A percentile compares a stretch with the other conserved stretches of the same genome.
Evolutionary conservation across 1,140 invertebrate species (phyloP).

Genomic region (Drosophila lini): DNA sequence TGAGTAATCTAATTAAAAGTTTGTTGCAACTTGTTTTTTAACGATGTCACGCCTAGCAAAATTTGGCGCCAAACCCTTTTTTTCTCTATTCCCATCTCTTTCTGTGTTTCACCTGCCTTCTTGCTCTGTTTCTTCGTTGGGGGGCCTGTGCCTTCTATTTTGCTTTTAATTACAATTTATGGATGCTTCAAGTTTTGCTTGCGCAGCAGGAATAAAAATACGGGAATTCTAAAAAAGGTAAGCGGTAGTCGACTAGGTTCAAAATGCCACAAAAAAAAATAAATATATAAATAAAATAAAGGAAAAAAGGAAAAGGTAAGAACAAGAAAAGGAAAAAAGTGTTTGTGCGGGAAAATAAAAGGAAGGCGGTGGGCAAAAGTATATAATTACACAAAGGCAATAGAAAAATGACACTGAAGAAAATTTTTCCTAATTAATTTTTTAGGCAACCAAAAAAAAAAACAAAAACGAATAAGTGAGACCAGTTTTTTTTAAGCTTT

Average conservation of each 20-base stretch:
- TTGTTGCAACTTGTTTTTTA: constrained; percentile 64
- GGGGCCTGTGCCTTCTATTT: constrained; percentile 32
- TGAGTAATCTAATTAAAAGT: constrained; percentile 79
- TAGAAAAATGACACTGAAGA: constrained; percentile 15
- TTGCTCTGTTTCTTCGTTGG: background rate
- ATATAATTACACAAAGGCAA: constrained; percentile 76
- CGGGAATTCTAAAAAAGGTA: constrained; percentile 45
- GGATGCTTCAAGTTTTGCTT: constrained; percentile 63
- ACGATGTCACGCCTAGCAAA: constrained; percentile 55
- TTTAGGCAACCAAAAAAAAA: too few species aligned
- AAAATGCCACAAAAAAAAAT: constrained; percentile 37
- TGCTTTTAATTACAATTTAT: constrained; percentile 77
- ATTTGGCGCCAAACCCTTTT: constrained; percentile 59
- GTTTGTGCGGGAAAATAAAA: background rate
- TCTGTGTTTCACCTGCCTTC: background rate
- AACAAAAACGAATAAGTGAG: too few species aligned
- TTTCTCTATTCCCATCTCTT: background rate
- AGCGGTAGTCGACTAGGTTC: constrained; percentile 39
- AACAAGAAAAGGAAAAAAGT: background rate
- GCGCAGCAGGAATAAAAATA: constrained; percentile 43
- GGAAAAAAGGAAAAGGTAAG: constrained; percentile 5
- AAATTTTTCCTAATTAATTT: too few species aligned
- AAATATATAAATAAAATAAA: constrained; percentile 2
- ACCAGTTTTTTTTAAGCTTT: too few species aligned
- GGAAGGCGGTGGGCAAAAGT: constrained; percentile 7